Base-by-base conservation (phyloP, 2,888 invertebrate species). In the Thereva nobilitata region DNA sequence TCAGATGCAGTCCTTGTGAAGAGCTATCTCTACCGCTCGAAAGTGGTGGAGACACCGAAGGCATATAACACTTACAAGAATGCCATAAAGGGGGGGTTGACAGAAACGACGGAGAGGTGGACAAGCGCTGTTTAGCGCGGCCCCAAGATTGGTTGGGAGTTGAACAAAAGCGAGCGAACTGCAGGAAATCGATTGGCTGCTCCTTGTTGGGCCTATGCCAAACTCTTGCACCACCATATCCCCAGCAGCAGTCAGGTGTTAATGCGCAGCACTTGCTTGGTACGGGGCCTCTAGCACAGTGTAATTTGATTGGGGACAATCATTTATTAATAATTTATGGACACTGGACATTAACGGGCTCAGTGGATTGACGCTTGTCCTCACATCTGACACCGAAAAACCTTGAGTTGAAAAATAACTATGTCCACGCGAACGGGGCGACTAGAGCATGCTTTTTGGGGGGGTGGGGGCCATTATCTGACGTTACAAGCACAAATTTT, bases 121-220 rank as follows among this genome's bases (percentile, higher is more conserved):
- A 41, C 68, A 67, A 67, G 64, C 67, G 67, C 59, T 59, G 45
- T 57, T 10, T 47, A 59, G 37, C 37, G 10, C 64, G 47, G n/a
- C 40, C 53, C 68, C 37, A 53, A 57, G 56, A 64, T 64, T 56
- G 64, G 53, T 47, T 64, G 54, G 47, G 7, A 40, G 40, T 49
- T 23, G 34, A 45, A 6, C 9, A 65, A 67, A 52, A 53, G 40
- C 47, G 38, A 45, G 40, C 38, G 37, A 64, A 53, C 53, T 64
- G 64, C 68, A 47, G 34, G 49, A 40, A 57, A 64, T 64, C 59
- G 59, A 68, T 68, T 68, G 64, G 64, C 45, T 37, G 45, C 45
- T 45, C 35, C 6, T 47, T n/a, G 7, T 4, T 47, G 45, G 23
- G 45, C 4, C 9, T 8, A 10, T 59, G 57, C 37, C 57, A 59